Percentiles rank a stretch among this genome's conserved stretches.
Conservation (phyloP, 2,888 invertebrate genomes). For the Dicranocentrus wangi region DNA sequence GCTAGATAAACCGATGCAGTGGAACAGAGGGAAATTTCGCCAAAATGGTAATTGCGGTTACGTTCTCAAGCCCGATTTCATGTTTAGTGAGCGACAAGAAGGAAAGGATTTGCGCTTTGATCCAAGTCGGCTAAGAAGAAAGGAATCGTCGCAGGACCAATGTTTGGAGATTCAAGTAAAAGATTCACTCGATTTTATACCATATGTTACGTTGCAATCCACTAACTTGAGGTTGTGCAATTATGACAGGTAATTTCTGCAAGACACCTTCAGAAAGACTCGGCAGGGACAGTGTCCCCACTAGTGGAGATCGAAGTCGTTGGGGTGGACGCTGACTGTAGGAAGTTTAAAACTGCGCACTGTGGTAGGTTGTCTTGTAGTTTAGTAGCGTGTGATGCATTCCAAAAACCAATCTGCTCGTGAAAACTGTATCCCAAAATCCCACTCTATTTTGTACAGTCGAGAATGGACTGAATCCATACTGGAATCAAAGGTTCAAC, state of each 20-base stretch:
- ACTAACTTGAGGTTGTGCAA: too few relatives aligned
- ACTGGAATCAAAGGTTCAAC: conserved; percentile 90
- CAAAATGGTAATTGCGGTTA: conserved; percentile 67
- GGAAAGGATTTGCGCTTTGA: conserved; percentile 5
- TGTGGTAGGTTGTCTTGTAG: conserved; percentile 19
- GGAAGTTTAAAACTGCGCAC: conserved; percentile 84
- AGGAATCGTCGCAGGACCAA: background rate
- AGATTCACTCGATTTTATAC: too few relatives aligned
- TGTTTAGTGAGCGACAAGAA: conserved; percentile 25
- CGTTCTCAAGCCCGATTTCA: conserved; percentile 61
- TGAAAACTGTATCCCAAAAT: background rate
- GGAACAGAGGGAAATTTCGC: conserved; percentile 64
- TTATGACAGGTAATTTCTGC: conserved; percentile 84
- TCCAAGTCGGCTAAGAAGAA: background rate
- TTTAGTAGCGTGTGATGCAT: background rate
- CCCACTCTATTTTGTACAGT: background rate
- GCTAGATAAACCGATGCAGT: conserved; percentile 61
- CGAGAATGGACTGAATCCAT: conserved; percentile 95
- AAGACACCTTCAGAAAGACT: conserved; percentile 85
- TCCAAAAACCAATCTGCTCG: background rate
- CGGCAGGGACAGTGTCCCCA: conserved; percentile 89
- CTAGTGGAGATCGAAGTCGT: conserved; percentile 92
- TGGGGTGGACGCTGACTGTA: conserved; percentile 91
- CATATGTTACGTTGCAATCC: too few relatives aligned
- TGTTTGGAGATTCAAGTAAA: too few relatives aligned